Conservation (phyloP, 2,888 invertebrate genomes). For the Lepidocyrtinus sp. region DNA sequence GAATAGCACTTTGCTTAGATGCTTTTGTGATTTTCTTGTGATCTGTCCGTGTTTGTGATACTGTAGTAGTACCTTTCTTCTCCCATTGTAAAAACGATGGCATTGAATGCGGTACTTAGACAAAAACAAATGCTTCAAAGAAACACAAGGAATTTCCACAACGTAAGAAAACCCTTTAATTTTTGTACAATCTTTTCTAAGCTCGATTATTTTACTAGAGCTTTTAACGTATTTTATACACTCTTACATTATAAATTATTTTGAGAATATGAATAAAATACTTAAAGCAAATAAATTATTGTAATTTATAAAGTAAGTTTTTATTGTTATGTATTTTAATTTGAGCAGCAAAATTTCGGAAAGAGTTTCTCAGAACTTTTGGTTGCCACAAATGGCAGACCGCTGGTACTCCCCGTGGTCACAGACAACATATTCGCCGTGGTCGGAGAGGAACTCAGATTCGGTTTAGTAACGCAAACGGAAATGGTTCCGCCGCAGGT, state of each 20-base stretch:
- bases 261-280: no score
- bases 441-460: conserved; percentile 28
- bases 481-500: conserved; percentile 19
- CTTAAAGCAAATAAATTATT: no score
- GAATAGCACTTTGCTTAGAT: background rate
- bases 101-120: background rate
- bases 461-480: conserved; percentile 27
- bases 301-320: no score
- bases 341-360: conserved; percentile 74
- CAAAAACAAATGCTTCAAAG: background rate
- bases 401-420: conserved; percentile 59
- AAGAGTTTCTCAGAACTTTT: conserved; percentile 74
- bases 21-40: background rate
- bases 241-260: no score
- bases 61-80: background rate
- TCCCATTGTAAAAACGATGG: background rate
- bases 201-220: no score
- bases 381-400: conserved; percentile 70
- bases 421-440: conserved; percentile 45
- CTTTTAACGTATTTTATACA: background rate
- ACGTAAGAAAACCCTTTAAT: background rate
- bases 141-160: background rate
- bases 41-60: background rate
- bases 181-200: no score
- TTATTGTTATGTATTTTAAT: no score